Evolutionary conservation across 64 coral and sea anemone species (phyloP), one percentile per base, ranked within the genome.

Genomic region (Montipora efflorescens): DNA sequence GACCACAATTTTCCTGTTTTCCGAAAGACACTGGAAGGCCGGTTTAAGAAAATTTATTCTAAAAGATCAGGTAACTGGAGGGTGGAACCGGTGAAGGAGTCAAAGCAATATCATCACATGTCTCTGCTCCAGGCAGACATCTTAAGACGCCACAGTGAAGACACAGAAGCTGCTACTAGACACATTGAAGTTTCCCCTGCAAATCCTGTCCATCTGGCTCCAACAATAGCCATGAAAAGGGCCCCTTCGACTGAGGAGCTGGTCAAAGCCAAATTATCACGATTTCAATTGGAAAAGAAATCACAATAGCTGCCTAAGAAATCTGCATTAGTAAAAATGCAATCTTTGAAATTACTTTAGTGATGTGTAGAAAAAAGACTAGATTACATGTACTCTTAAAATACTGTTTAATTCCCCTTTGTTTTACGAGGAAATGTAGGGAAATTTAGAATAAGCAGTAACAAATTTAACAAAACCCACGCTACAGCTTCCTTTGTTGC

Each of bases 1-100:
- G 93, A 94, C 78, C 93, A 94, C 67, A 94, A 94, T 21, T 61
- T 94, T 53, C 93, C 90, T 50, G 73, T 82, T 22, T 93, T 93
- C 62, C 36, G 79, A 15, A 62, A 80, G 55, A 25, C 68, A 47
- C 74, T 78, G 43, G 47, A 78, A 66, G 86, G 59, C 28, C 88
- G 23, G 72, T 87, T 87, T 12, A 84, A 94, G 57, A 80, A 87
- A 53, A 87, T 50, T 36, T 94, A 94, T 74, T 74, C 86, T 3
- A 94, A 94, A 21, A 23, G 92, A 43, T 69, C 84, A 18, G 79
- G 79, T 45, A 88, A 89, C 21, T 94, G 85, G 92, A 51, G 79
- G 76, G 84, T 69, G 16, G 70, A 94, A 59, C 77, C 84, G 59
- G 85, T 94, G 22, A 88, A 88, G 66, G 85, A 52, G 19, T 10